Evolutionary conservation across 2,113 vertebrate species (phyloP), one percentile per base, ranked within the genome.

Genomic region (Crocuta crocuta): DNA sequence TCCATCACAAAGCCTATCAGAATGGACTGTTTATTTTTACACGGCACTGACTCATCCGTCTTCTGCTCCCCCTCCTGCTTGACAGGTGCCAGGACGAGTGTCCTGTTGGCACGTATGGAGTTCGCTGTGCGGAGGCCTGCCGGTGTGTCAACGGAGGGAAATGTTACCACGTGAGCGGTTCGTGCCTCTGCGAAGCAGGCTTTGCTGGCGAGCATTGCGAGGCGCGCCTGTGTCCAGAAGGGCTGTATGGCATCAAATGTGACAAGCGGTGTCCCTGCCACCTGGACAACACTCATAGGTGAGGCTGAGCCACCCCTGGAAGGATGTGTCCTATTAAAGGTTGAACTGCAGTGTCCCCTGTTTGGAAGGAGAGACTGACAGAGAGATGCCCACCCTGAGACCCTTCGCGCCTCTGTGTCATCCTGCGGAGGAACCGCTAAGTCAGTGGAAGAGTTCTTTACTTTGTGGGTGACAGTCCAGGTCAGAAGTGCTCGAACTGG

Each of bases 71-170:
- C 0, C 61, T 84, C 23, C 92, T 90, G 96, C 66, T 86, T 73
- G 79, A 55, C 96, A 99, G 99, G 80, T 99, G 99, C 97, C 99
- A 99, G 97, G 99, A 99, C 0, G 98, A 99, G 96, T 99, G 99
- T 91, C 99, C 99, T 0, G 99, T 99, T 55, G 99, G 99, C 6
- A 99, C 98, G 31, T 99, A 99, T 0, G 99, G 99, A 12, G 85
- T 98, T 17, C 98, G 43, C 45, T 99, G 99, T 93, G 97, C 99
- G 0, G 99, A 99, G 98, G 98, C 94, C 10, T 99, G 99, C 97
- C 98, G 86, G 61, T 99, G 99, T 94, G 92, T 98, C 97, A 99
- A 99, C 12, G 99, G 99, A 63, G 99, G 99, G 45, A 99, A 99
- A 76, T 99, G 99, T 84, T 99, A 99, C 98, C 99, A 99, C 31